Evolutionary conservation across 2,797 vertebrate species (phyloP).

Genomic region (Menidia menidia): DNA sequence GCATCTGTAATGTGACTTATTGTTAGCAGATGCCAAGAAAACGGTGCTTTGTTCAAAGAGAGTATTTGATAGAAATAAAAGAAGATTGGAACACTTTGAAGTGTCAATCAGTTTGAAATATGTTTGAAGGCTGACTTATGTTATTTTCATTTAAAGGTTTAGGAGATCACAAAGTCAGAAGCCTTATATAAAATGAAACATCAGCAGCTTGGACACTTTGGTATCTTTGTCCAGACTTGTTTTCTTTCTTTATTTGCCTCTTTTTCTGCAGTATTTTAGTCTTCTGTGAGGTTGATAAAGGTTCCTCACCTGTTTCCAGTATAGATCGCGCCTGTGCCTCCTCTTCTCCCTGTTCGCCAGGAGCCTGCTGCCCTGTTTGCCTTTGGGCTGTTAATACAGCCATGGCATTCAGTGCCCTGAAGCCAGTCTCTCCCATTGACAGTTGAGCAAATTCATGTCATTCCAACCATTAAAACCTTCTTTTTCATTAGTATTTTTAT

Average conservation of each 20-base stretch:
- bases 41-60: conserved; percentile 10
- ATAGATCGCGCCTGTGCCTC: conserved; percentile 47
- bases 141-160: conserved; percentile 5
- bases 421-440: conserved; percentile 14
- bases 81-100: conserved; percentile 10
- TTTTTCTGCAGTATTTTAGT: not conserved
- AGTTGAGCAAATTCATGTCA: conserved; percentile 40
- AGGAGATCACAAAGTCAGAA: not conserved
- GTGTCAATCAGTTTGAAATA: conserved; percentile 8
- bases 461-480: conserved; percentile 67
- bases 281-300: not conserved
- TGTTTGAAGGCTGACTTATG: conserved; percentile 3
- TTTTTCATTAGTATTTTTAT: conserved; percentile 83
- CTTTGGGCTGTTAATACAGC: conserved; percentile 1
- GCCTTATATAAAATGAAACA: not conserved
- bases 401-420: conserved; percentile 25
- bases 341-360: conserved; percentile 55
- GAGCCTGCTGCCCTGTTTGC: not conserved
- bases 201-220: not conserved
- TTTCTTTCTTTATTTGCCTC: too few relatives aligned
- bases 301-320: conserved; percentile 34
- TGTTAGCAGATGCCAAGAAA: conserved; percentile 45
- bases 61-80: conserved; percentile 12
- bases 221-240: too few relatives aligned
- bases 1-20: conserved; percentile 31